Conservation (phyloP, 2,888 invertebrate genomes). For the Holacanthella duospinosa region DNA sequence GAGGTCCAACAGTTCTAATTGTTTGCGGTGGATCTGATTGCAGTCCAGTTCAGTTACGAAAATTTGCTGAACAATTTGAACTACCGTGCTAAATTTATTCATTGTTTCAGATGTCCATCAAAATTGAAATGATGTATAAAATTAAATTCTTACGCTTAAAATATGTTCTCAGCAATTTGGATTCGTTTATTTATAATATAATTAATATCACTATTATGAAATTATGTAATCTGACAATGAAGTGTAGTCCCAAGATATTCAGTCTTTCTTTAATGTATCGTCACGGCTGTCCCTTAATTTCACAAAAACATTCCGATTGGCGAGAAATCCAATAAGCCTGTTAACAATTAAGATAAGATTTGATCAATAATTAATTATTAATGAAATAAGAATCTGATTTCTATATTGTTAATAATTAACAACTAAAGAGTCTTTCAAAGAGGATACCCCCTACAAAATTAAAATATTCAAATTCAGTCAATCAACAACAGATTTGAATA, state of each 20-base stretch:
- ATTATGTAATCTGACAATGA: not conserved
- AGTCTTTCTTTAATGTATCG: no score
- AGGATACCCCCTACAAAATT: no score
- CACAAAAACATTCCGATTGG: not conserved
- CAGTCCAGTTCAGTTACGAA: conserved; percentile 48
- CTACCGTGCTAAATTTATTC: conserved; percentile 6
- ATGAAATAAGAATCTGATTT: no score
- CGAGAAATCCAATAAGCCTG: not conserved
- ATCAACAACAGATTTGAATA: no score
- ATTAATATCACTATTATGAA: not conserved
- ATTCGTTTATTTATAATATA: not conserved
- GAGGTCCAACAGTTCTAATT: conserved; percentile 42
- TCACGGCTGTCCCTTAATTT: no score
- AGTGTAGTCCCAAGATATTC: not conserved
- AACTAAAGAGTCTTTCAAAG: no score
- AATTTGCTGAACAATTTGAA: conserved; percentile 44
- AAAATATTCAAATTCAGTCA: no score
- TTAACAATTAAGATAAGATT: not conserved
- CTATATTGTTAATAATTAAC: no score
- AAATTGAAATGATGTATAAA: not conserved
- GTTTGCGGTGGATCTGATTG: conserved; percentile 50
- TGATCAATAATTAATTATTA: no score
- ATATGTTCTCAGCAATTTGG: no score
- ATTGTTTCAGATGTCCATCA: not conserved
- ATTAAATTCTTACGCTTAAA: not conserved